Percentiles rank a stretch among this genome's conserved stretches.
Evolutionary conservation across 2,797 vertebrate species (phyloP).

Genomic region (Crenichthys baileyi): DNA sequence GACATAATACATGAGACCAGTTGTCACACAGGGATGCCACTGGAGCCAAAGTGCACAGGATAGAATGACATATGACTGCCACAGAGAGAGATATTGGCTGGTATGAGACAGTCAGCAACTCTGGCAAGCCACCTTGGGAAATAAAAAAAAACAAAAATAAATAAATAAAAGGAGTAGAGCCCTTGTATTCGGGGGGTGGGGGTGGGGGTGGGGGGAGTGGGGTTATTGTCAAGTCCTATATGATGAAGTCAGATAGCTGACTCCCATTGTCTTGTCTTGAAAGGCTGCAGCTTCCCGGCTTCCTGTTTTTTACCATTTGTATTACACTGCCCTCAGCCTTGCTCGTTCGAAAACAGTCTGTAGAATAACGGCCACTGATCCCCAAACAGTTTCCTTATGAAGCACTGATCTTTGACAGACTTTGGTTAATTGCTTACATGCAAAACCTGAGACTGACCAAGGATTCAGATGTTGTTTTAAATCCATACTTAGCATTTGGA

Average conservation of each 20-base stretch:
- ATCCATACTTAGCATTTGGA: constrained; percentile 51
- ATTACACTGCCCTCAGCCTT: constrained; percentile 48
- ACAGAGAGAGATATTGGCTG: constrained; percentile 72
- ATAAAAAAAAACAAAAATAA: constrained; percentile 75
- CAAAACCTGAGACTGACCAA: constrained; percentile 41
- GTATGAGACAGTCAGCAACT: constrained; percentile 77
- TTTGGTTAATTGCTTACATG: constrained; percentile 36
- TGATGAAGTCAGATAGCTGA: constrained; percentile 80
- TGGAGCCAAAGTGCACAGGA: constrained; percentile 66
- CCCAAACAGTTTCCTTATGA: constrained; percentile 39
- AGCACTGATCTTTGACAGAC: constrained; percentile 5
- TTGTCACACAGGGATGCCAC: constrained; percentile 72
- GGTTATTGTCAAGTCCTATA: constrained; percentile 78
- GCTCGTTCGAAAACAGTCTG: constrained; percentile 51
- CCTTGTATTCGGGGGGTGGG: constrained; percentile 69
- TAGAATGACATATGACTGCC: constrained; percentile 74
- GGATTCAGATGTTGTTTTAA: constrained; percentile 51
- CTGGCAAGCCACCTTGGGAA: constrained; percentile 73
- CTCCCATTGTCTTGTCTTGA: constrained; percentile 69
- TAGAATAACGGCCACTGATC: constrained; percentile 56
- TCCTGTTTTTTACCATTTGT: constrained; percentile 50
- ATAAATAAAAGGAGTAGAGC: constrained; percentile 74
- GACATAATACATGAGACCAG: constrained; percentile 68
- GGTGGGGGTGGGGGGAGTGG: too few species aligned
- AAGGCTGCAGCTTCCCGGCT: constrained; percentile 51